These are phyloP conservation scores for Erynnis tages DNA, from an alignment of 2,888 invertebrate species.

Conservation along the genomic window DNA sequence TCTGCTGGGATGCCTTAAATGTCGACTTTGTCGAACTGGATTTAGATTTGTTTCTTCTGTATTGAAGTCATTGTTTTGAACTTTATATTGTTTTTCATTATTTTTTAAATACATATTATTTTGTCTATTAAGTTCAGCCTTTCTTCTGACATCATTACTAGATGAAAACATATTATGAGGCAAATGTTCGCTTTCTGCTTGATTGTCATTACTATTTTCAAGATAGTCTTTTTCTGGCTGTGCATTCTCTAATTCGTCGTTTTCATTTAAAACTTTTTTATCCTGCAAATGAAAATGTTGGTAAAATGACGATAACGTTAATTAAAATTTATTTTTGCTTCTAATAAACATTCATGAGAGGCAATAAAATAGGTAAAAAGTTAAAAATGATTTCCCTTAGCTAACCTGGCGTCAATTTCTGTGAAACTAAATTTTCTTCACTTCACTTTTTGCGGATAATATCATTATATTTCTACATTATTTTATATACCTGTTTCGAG, in stretches of 20 bases:
- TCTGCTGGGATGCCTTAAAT: conserved; percentile 45
- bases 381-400: no score
- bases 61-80: conserved; percentile 40
- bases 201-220: not conserved
- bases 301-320: no score
- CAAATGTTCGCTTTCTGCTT: not conserved
- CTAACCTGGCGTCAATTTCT: no score
- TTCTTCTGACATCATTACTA: conserved; percentile 12
- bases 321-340: no score
- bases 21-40: conserved; percentile 38
- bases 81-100: not conserved
- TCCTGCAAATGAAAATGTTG: not conserved
- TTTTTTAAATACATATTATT: not conserved
- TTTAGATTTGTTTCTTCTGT: conserved; percentile 39
- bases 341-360: no score
- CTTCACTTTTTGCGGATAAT: not conserved
- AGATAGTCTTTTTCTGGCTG: conserved; percentile 13
- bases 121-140: not conserved
- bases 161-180: not conserved
- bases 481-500: conserved; percentile 9
- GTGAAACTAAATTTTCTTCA: no score
- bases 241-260: not conserved
- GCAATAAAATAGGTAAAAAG: no score
- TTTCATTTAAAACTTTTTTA: not conserved
- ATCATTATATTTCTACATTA: not conserved